Base-by-base conservation (phyloP, 2,888 invertebrate genomes). In the Ochlodes sylvanus region DNA sequence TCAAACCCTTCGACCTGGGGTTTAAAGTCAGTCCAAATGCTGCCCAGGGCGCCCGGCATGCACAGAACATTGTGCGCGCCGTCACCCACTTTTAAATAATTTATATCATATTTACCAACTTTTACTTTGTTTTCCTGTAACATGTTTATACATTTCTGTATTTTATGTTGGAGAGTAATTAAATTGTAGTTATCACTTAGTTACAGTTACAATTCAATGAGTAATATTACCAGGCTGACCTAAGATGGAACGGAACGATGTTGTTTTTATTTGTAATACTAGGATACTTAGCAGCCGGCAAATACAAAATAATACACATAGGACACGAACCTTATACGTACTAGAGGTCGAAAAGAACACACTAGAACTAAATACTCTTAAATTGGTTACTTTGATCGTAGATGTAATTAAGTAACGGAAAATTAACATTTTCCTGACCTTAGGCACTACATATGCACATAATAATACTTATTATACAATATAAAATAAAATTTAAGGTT, bases 11-110 rank as follows among this genome's bases (percentile, higher is more conserved):
- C 95, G 9, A 97, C 91, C 87, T 97, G 97, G 0, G 97, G 96
- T 73, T 94, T 95, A 79, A 98, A 98, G 84, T 98, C 97, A 0
- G 96, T 97, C 95, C 96, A 96, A 63, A 96, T 95, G 0, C 96
- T 95, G 1, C 98, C 98, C 38, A 98, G 82, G 0, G 97, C 96
- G 47, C 98, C 98, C 0, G 98, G 98, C 81, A 97, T 92, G 69
- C 97, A 94, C 5, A 98, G 85, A 0, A 98, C 83, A 73, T 87
- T 94, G 80, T 92, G 94, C 41, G 87, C 86, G 42, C 96, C 96
- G 73, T 81, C 87, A 14, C 96, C 96, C 47, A 94, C 92, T 85
- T 91, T 93, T 32, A 95, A 82, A 83, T 94, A 95, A 73, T 95
- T 95, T 47, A 95, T 88, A 57, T 90, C 80, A 74, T 92, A 89